These are phyloP conservation scores for Dendropsophus ebraccatus DNA, from an alignment of 2,113 vertebrate species.

Conservation along the genomic window DNA sequence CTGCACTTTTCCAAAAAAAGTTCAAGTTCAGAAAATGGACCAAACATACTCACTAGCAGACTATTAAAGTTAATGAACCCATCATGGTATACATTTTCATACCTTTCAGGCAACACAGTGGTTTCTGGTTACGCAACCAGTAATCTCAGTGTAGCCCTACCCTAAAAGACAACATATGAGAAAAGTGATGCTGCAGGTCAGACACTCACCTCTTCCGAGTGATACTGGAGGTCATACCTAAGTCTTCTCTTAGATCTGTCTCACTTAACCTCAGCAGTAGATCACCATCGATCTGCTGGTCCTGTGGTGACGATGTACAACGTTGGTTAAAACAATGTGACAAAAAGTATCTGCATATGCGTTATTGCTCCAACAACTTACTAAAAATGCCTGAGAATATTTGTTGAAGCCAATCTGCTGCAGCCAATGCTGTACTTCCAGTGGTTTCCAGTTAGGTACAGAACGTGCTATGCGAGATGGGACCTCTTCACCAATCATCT, in stretches of 20 bases:
- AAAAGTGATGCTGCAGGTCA: no score
- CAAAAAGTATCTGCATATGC: not conserved
- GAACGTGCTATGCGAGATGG: slow-evolving; percentile 85
- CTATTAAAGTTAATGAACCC: no score
- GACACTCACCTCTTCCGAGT: slow-evolving; percentile 83
- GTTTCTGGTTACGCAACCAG: no score
- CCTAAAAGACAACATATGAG: no score
- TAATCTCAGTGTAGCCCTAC: no score
- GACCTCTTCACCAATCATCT: slow-evolving; percentile 87
- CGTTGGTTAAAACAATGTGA: not conserved
- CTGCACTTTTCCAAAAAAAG: no score
- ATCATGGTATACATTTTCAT: no score
- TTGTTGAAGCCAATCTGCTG: slow-evolving; percentile 91
- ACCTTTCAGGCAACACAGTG: no score
- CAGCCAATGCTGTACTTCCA: slow-evolving; percentile 92
- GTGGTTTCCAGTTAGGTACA: slow-evolving; percentile 92
- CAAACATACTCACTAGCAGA: no score
- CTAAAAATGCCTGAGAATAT: slow-evolving; percentile 86
- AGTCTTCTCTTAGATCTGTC: slow-evolving; percentile 81
- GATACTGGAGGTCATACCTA: slow-evolving; percentile 85
- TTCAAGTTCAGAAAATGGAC: no score
- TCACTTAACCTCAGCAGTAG: slow-evolving; percentile 89
- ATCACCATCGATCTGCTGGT: slow-evolving; percentile 93
- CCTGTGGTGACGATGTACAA: slow-evolving; percentile 69
- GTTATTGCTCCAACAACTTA: slow-evolving; percentile 61